Base-by-base conservation (phyloP, 2,888 invertebrate genomes). In the Oscheius sp. region DNA sequence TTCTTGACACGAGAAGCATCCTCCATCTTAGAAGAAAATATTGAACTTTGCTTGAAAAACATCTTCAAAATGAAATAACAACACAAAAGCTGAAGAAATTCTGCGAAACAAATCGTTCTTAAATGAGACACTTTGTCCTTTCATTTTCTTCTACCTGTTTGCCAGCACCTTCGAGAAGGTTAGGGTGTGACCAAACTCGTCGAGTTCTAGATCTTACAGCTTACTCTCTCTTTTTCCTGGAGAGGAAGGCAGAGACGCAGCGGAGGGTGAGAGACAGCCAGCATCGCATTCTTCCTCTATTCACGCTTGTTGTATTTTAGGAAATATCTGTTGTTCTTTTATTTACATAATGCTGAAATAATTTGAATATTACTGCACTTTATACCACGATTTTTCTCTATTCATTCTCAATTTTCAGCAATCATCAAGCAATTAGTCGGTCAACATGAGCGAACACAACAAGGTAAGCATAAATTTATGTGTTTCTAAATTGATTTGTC, bases 151-250 rank as follows among this genome's bases (percentile, higher is more conserved):
- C n/a, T 47, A 30, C 30, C 30, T 54, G 54, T 30, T 54, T 54
- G 54, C 54, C 28, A 54, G 71, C 32, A 72, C 71, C 68, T n/a
- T n/a, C n/a, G n/a, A n/a, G n/a, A n/a, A n/a, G 24, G 66, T 57
- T 69, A 70, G 63, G 61, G 69, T 67, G 69, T 59, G 59, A 54
- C 6, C n/a, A n/a, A n/a, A n/a, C 54, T 69, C 71, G 54, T 70
- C 44, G 67, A 68, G 54, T 70, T n/a, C n/a, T n/a, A n/a, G n/a
- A n/a, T n/a, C n/a, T n/a, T n/a, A n/a, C n/a, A n/a, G n/a, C n/a
- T n/a, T n/a, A 56, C 57, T 72, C 70, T 69, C 67, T 54, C 70
- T 72, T 49, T 67, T 67, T 17, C n/a, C n/a, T n/a, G n/a, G n/a
- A n/a, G n/a, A n/a, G n/a, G n/a, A n/a, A n/a, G n/a, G n/a, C n/a